Evolutionary conservation across 2,113 vertebrate species (phyloP).

Genomic region (Tenrec ecaudatus): DNA sequence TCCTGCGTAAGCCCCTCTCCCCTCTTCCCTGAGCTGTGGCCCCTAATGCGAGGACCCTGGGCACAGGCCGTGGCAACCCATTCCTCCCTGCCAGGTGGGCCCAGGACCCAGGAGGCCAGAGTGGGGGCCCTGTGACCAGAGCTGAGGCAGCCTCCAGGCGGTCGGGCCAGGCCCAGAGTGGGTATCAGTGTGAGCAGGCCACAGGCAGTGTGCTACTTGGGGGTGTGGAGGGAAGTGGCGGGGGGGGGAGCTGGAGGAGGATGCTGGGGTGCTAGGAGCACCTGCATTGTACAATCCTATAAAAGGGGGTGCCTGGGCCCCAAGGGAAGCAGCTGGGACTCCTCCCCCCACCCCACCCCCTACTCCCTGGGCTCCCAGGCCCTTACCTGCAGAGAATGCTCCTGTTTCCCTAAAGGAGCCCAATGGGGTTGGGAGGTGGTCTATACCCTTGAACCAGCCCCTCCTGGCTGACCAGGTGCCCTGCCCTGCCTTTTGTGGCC

Average conservation of each 20-base stretch:
- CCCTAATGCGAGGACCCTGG: too few relatives aligned
- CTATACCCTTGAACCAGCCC: neutral
- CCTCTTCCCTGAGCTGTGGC: neutral
- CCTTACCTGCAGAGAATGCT: neutral
- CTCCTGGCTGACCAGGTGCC: neutral
- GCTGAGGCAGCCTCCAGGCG: too few relatives aligned
- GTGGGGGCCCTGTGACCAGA: too few relatives aligned
- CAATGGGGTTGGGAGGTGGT: too few relatives aligned
- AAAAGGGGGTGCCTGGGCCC: neutral
- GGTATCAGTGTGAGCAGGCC: too few relatives aligned
- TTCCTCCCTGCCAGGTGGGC: neutral
- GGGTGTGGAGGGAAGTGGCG: neutral
- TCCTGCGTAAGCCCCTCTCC: slow-evolving; percentile 90
- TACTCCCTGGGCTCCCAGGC: fast-evolving
- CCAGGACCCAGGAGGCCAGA: neutral
- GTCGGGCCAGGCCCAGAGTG: too few relatives aligned
- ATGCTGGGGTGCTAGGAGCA: too few relatives aligned
- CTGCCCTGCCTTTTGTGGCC: neutral
- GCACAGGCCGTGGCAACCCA: neutral
- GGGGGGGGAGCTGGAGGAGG: neutral
- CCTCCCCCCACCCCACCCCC: too few relatives aligned
- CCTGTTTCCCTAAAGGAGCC: neutral
- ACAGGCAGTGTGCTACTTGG: neutral
- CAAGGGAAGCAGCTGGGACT: too few relatives aligned
- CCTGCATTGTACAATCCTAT: neutral